Percentiles rank a stretch among this genome's conserved stretches.
phyloP scores from a whole-genome alignment of 2,113 vertebrate species.

The Mobula hypostoma region DNA sequence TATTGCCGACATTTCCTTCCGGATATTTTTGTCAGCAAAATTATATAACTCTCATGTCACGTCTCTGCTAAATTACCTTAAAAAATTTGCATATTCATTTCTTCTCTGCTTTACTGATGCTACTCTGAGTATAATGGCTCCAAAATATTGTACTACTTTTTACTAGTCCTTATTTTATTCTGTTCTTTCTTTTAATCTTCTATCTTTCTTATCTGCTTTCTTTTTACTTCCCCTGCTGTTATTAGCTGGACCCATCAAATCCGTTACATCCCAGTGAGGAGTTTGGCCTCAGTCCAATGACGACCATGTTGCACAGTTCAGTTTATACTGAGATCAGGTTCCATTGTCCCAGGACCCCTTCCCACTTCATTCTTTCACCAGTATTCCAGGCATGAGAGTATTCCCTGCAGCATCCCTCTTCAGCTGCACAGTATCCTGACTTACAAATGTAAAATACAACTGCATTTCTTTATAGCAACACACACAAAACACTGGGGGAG shows the following conservation, averaged over 20 bases:
- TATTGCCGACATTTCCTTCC: neutral
- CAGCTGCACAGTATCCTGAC: no score
- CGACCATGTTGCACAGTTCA: neutral
- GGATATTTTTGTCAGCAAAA: neutral
- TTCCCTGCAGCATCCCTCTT: neutral
- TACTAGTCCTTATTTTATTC: neutral
- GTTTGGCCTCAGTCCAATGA: neutral
- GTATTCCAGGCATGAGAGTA: neutral
- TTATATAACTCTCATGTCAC: neutral
- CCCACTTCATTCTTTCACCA: neutral
- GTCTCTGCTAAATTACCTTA: neutral
- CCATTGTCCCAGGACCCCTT: neutral
- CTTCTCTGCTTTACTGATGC: neutral
- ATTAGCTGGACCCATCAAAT: neutral
- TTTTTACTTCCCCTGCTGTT: neutral
- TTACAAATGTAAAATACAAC: no score
- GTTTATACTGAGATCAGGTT: neutral
- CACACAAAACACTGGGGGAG: no score
- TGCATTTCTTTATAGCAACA: no score
- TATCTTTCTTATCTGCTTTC: neutral
- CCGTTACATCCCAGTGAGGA: neutral
- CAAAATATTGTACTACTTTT: neutral
- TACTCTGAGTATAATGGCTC: neutral
- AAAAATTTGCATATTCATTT: neutral
- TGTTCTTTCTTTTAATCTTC: neutral